Percentiles rank a stretch among this genome's conserved stretches.
Evolutionary conservation across 2,888 invertebrate species (phyloP).

Genomic region (Tetrapedia diversipes): DNA sequence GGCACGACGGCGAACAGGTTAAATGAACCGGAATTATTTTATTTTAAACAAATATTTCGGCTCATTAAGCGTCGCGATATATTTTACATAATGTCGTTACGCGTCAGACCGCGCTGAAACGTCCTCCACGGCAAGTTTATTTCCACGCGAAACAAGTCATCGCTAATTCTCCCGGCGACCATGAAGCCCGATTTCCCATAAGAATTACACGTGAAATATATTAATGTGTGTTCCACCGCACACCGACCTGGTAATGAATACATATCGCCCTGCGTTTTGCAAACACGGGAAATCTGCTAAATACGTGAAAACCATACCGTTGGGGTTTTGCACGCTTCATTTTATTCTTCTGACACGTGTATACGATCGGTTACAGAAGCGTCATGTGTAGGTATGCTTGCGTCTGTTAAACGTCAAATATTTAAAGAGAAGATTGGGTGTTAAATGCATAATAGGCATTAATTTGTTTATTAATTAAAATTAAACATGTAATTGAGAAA

Average conservation of each 20-base stretch:
- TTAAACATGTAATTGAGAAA: no score
- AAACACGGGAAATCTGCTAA: constrained; percentile 2
- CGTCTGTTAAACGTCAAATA: no score
- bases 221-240: constrained; percentile 23
- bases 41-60: constrained; percentile 41
- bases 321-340: neutral
- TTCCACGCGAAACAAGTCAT: constrained; percentile 46
- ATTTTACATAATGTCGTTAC: constrained; percentile 33
- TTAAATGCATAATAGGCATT: no score
- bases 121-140: constrained; percentile 29
- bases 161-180: constrained; percentile 48
- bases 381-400: no score
- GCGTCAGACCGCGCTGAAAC: constrained; percentile 27
- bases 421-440: no score
- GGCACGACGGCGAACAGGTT: neutral
- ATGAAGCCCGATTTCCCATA: constrained; percentile 50
- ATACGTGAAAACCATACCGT: constrained; percentile 7
- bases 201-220: constrained; percentile 44
- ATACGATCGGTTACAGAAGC: no score
- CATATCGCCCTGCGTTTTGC: constrained; percentile 28
- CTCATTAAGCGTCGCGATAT: constrained; percentile 33
- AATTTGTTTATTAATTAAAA: no score
- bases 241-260: constrained; percentile 26
- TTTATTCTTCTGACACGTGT: neutral
- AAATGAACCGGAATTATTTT: constrained; percentile 34